Conservation (phyloP, 2,113 vertebrate species). For the Lanius ludovicianus region DNA sequence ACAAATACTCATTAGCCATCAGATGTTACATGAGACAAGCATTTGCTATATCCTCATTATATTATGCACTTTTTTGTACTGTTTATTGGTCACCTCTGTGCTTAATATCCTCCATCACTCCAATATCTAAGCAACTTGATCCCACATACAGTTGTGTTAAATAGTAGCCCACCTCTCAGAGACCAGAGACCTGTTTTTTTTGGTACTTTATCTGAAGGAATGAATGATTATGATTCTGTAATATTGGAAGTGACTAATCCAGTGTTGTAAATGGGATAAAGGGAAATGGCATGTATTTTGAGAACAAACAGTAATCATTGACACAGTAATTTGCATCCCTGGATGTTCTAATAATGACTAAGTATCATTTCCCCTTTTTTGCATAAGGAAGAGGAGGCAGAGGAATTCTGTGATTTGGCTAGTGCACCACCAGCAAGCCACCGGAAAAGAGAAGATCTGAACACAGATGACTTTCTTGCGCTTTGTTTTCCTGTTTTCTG, state of each 20-base stretch:
- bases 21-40: slow-evolving; percentile 28
- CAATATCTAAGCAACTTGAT: slow-evolving; percentile 1
- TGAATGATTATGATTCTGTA: slow-evolving; percentile 54
- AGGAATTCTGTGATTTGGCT: slow-evolving; percentile 35
- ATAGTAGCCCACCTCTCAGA: neutral
- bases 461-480: neutral
- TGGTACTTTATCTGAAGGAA: slow-evolving; percentile 19
- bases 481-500: neutral
- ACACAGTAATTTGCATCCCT: slow-evolving; percentile 64
- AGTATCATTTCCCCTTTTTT: slow-evolving; percentile 63
- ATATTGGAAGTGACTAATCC: slow-evolving; percentile 66
- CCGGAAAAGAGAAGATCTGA: neutral
- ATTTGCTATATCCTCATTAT: neutral
- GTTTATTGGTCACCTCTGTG: slow-evolving; percentile 1
- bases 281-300: slow-evolving; percentile 59
- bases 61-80: neutral
- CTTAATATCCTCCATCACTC: neutral
- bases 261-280: slow-evolving; percentile 57
- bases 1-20: slow-evolving; percentile 51
- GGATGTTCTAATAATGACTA: slow-evolving; percentile 67
- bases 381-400: slow-evolving; percentile 50
- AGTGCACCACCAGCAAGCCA: neutral
- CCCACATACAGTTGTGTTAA: neutral
- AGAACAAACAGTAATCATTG: slow-evolving; percentile 70
- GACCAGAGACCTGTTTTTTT: neutral